Evolutionary conservation across 2,113 vertebrate genomes (phyloP).

Genomic region (Vicugna pacos): DNA sequence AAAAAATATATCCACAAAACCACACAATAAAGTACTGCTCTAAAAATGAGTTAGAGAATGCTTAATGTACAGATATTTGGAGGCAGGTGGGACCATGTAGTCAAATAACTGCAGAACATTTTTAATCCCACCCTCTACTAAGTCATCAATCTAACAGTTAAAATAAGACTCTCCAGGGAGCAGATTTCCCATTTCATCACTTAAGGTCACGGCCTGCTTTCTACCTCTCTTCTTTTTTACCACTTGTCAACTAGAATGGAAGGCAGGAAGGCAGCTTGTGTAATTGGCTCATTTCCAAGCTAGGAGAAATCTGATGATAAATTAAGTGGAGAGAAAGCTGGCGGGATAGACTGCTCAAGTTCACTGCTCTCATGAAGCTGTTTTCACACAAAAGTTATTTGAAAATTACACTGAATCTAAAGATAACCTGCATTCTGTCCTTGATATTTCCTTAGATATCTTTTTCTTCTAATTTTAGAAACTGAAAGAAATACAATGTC

Average conservation of each 20-base stretch:
- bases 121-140: slow-evolving; percentile 23
- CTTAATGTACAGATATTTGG: background rate
- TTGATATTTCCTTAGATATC: slow-evolving; percentile 24
- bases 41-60: slow-evolving; percentile 9
- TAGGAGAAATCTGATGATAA: slow-evolving; percentile 53
- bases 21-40: background rate
- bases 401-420: slow-evolving; percentile 52
- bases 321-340: slow-evolving; percentile 44
- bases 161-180: slow-evolving; percentile 52
- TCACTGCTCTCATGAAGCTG: background rate
- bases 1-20: background rate
- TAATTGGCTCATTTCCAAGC: slow-evolving; percentile 51
- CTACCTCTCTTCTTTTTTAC: slow-evolving; percentile 43
- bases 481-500: background rate
- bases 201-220: slow-evolving; percentile 50
- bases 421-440: slow-evolving; percentile 19
- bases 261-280: slow-evolving; percentile 44
- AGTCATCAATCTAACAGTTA: slow-evolving; percentile 48
- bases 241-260: slow-evolving; percentile 40
- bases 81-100: background rate
- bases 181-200: slow-evolving; percentile 55
- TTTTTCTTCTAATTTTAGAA: slow-evolving; percentile 48
- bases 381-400: slow-evolving; percentile 17
- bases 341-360: background rate
- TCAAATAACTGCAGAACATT: slow-evolving; percentile 44